Percentiles rank a stretch among this genome's conserved stretches.
Evolutionary conservation across 2,888 invertebrate genomes (phyloP).

Genomic region (Andrena minutula): DNA sequence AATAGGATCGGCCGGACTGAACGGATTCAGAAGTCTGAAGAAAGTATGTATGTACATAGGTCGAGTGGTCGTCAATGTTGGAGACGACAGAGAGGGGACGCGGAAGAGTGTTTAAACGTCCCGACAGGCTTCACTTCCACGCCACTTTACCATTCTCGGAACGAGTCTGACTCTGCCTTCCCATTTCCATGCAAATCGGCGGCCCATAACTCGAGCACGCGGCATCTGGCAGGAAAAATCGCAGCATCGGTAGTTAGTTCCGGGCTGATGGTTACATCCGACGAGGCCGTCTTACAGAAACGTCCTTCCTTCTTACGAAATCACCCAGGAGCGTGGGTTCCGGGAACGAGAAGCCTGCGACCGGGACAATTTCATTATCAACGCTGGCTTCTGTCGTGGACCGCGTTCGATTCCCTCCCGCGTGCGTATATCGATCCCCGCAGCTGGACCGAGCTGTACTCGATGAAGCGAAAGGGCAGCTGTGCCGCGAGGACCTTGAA

Average conservation of each 20-base stretch:
- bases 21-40: no score
- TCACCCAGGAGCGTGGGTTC: not conserved
- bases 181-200: slow-evolving; percentile 81
- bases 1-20: no score
- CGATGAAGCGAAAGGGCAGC: slow-evolving; percentile 68
- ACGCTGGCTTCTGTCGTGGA: slow-evolving; percentile 26
- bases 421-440: slow-evolving; percentile 50
- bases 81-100: not conserved
- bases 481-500: slow-evolving; percentile 72
- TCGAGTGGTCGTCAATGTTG: not conserved
- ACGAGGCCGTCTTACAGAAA: slow-evolving; percentile 67
- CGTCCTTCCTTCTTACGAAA: not conserved
- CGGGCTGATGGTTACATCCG: slow-evolving; percentile 77
- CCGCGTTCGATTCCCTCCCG: slow-evolving; percentile 9
- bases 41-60: not conserved
- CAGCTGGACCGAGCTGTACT: slow-evolving; percentile 45
- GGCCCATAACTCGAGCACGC: slow-evolving; percentile 77
- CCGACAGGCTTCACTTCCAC: not conserved
- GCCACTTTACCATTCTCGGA: not conserved
- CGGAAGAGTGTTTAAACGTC: not conserved
- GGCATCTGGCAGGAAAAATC: slow-evolving; percentile 78
- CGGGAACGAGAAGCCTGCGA: not conserved
- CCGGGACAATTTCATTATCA: slow-evolving; percentile 52
- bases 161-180: slow-evolving; percentile 36
- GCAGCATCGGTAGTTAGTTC: slow-evolving; percentile 84